A percentile compares a stretch with the other conserved stretches of the same genome.
phyloP scores from a whole-genome alignment of 2,888 invertebrate genomes.

The Acanthosepion lycidas region DNA sequence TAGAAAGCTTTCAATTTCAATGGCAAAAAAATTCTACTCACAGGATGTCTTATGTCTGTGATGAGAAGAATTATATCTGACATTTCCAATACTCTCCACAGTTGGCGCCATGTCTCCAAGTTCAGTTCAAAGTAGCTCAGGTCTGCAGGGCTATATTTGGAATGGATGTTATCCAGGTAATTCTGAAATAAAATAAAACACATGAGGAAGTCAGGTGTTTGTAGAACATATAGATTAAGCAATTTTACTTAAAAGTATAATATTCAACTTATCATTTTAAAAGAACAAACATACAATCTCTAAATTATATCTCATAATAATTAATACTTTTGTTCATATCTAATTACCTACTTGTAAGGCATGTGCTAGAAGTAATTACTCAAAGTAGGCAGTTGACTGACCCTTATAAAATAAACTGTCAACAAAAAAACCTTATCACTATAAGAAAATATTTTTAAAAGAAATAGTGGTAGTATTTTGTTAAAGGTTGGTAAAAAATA shows the following conservation, averaged over 20 bases:
- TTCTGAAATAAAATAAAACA: constrained; percentile 78
- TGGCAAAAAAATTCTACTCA: constrained; percentile 54
- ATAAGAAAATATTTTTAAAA: too few species aligned
- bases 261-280: too few species aligned
- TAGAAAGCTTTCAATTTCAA: too few species aligned
- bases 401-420: too few species aligned
- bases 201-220: not conserved
- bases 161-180: constrained; percentile 83
- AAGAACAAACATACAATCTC: not conserved
- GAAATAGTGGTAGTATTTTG: too few species aligned
- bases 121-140: constrained; percentile 93
- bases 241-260: too few species aligned
- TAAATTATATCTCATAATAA: not conserved
- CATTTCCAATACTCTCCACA: constrained; percentile 96
- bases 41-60: constrained; percentile 82
- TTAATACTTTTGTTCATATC: not conserved
- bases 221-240: not conserved
- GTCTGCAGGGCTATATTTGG: constrained; percentile 79
- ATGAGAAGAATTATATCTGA: constrained; percentile 91
- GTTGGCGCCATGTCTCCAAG: constrained; percentile 95
- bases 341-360: not conserved
- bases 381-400: too few species aligned
- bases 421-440: too few species aligned
- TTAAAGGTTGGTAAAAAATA: too few species aligned
- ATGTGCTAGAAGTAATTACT: too few species aligned